phyloP scores from a whole-genome alignment of 1,140 invertebrate genomes.

The Wiebesia pumilae region DNA sequence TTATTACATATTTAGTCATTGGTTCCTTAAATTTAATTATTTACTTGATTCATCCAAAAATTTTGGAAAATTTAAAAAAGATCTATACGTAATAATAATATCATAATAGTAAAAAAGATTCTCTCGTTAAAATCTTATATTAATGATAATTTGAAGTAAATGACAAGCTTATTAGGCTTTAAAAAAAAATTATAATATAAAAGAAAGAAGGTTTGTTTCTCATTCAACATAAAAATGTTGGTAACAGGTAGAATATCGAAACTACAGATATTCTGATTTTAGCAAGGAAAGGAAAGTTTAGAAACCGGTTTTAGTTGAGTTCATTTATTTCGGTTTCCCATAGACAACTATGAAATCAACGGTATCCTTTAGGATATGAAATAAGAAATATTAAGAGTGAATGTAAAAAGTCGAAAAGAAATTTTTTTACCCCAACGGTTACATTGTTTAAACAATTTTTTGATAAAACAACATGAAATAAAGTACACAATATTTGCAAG shows the following conservation, averaged over 20 bases:
- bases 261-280: constrained; percentile 8
- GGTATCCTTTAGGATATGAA: neutral
- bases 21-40: too few relatives aligned
- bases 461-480: too few relatives aligned
- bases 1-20: too few relatives aligned
- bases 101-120: too few relatives aligned
- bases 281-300: neutral
- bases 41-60: too few relatives aligned
- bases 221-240: neutral
- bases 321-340: neutral
- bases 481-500: too few relatives aligned
- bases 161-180: neutral
- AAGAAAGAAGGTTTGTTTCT: neutral
- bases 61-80: too few relatives aligned
- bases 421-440: too few relatives aligned
- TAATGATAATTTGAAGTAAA: neutral
- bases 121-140: too few relatives aligned
- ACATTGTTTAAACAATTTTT: too few relatives aligned
- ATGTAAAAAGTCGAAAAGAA: neutral
- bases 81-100: too few relatives aligned
- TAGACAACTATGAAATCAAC: neutral
- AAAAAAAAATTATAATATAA: neutral
- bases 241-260: neutral
- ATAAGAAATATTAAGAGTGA: neutral
- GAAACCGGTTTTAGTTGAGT: constrained; percentile 4